Base-by-base conservation (phyloP, 2,888 invertebrate species). In the Drosophila villosipedis region DNA sequence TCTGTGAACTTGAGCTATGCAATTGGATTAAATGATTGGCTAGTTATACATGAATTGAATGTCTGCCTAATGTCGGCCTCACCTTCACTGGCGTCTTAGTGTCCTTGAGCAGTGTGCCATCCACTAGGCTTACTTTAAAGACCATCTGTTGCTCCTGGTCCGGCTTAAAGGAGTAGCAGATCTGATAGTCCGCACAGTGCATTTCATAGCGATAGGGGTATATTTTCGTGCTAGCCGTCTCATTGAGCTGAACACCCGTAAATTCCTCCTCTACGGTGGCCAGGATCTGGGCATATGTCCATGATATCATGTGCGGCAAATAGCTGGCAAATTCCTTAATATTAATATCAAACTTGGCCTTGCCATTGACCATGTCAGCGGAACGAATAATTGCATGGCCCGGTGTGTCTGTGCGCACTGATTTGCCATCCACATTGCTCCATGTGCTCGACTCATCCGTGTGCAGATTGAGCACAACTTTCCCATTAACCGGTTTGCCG, bases 211-310 rank as follows among this genome's bases (percentile, higher is more conserved):
- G 95, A 90, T 96, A 95, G 65, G 96, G 96, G 93, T 97, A 98
- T 10, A 99, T 93, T 64, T 96, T 95, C 43, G 98, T 94, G 73
- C 96, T 94, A 2, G 95, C 94, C 0, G 97, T 95, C 39, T 96
- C 95, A 91, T 97, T 98, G 90, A 98, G 97, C 82, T 96, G 95
- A 60, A 98, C 95, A 3, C 92, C 93, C 5, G 99, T 99, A 80
- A 98, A 94, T 65, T 96, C 96, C 94, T 99, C 99, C 92, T 98
- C 98, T 4, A 99, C 96, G 9, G 97, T 96, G 1, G 98, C 98
- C 91, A 98, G 96, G 57, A 99, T 95, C 16, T 78, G 76, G 10
- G 88, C 66, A 33, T 76, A 89, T 1, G 73, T 57, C 0, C 84
- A n/a, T 0, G 78, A 76, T 0, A 79, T 76, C 6, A 87, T 76